A percentile compares a stretch with the other conserved stretches of the same genome.
phyloP scores from a whole-genome alignment of 2,888 invertebrate species.

The Eupithecia exiguata region DNA sequence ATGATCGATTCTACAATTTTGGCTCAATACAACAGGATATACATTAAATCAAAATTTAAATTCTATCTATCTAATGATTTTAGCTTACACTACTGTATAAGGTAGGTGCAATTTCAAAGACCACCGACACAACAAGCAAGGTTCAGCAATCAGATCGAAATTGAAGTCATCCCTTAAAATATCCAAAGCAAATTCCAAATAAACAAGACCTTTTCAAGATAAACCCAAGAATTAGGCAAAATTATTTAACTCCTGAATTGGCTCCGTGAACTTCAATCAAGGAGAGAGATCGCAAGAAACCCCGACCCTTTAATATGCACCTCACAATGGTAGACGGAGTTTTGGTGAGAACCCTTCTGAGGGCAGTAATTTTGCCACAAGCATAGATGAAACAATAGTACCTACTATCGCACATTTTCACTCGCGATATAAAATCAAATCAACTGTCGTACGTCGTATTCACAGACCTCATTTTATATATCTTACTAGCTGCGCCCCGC shows the following conservation, averaged over 20 bases:
- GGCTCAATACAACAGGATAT: too few relatives aligned
- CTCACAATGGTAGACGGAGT: constrained; percentile 78
- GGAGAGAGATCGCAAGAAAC: constrained; percentile 69
- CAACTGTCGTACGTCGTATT: background rate
- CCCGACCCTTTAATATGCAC: constrained; percentile 77
- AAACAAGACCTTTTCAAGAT: constrained; percentile 55
- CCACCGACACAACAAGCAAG: background rate
- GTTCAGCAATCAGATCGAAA: constrained; percentile 12
- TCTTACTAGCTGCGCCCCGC: background rate
- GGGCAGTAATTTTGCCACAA: constrained; percentile 78
- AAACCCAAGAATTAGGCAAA: constrained; percentile 62
- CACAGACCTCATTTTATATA: background rate
- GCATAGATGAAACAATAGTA: constrained; percentile 36
- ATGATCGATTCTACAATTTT: too few relatives aligned
- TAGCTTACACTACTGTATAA: background rate
- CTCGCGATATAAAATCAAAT: background rate
- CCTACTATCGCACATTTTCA: background rate
- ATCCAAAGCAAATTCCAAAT: constrained; percentile 51
- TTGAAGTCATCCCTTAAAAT: constrained; percentile 29
- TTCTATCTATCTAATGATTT: background rate
- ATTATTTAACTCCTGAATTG: constrained; percentile 71
- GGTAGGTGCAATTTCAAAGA: background rate
- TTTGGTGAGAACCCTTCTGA: constrained; percentile 74
- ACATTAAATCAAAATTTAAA: too few relatives aligned
- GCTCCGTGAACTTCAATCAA: constrained; percentile 71